Conservation (phyloP, 2,888 invertebrate species). For the Plagodis dolabraria region DNA sequence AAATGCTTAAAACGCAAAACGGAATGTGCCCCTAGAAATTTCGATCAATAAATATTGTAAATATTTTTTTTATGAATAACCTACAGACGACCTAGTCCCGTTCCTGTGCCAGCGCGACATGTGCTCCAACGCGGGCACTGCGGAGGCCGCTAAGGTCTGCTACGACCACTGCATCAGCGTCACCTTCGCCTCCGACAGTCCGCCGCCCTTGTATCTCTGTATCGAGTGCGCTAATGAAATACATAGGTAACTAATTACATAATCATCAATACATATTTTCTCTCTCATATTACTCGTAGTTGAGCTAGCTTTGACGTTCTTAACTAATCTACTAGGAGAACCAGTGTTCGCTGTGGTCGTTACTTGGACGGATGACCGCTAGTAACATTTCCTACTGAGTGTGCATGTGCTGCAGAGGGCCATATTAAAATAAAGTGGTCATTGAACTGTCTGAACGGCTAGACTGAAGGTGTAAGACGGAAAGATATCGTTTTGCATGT, state of each 20-base stretch:
- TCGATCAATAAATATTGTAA: neutral
- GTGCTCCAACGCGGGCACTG: slow-evolving; percentile 94
- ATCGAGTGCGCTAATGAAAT: slow-evolving; percentile 98
- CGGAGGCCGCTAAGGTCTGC: slow-evolving; percentile 96
- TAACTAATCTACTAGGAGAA: too few species aligned
- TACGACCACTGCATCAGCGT: slow-evolving; percentile 96
- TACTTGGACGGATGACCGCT: too few species aligned
- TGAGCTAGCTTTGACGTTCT: neutral
- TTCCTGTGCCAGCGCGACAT: slow-evolving; percentile 96
- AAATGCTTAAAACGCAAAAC: too few species aligned
- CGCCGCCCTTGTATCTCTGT: slow-evolving; percentile 97
- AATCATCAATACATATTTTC: neutral
- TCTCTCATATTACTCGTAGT: too few species aligned
- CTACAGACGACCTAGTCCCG: slow-evolving; percentile 89
- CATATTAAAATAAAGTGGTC: too few species aligned
- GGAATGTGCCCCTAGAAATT: too few species aligned
- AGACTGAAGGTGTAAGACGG: too few species aligned
- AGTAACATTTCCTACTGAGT: too few species aligned
- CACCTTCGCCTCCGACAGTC: slow-evolving; percentile 92
- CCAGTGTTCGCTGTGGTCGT: too few species aligned
- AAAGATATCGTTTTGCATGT: neutral
- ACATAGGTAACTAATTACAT: slow-evolving; percentile 84
- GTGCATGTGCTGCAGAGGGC: too few species aligned
- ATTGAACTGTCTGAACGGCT: too few species aligned
- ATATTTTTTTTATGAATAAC: slow-evolving; percentile 14